These are phyloP conservation scores for Mesorhabditis spiculigera DNA, from an alignment of 2,888 invertebrate species.

Conservation along the genomic window DNA sequence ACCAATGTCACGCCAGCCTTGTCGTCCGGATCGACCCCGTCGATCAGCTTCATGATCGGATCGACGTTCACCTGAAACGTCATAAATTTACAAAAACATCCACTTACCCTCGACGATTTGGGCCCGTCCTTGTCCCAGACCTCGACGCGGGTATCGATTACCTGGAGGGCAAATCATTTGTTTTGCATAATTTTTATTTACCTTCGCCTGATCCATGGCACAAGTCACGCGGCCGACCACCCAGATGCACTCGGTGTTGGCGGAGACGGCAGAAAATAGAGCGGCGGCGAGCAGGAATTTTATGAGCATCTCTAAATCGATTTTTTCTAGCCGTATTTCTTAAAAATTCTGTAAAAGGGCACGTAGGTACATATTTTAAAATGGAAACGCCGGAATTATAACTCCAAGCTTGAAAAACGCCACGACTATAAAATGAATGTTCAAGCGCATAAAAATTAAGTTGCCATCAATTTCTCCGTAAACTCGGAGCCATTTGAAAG, in stretches of 20 bases:
- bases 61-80: background rate
- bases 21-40: slow-evolving; percentile 39
- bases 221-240: slow-evolving; percentile 43
- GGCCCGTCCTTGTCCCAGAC: slow-evolving; percentile 49
- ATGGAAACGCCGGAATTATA: no score
- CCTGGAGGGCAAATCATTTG: background rate
- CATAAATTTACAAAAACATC: background rate
- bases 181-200: slow-evolving; percentile 11
- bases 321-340: no score
- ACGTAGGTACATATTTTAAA: no score
- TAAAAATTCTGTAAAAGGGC: no score
- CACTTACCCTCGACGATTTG: slow-evolving; percentile 13
- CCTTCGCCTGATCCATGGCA: slow-evolving; percentile 28
- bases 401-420: no score
- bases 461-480: no score
- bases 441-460: no score
- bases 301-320: no score
- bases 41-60: slow-evolving; percentile 7
- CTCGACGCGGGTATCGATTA: slow-evolving; percentile 39
- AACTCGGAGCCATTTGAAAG: no score
- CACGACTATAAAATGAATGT: no score
- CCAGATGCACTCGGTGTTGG: slow-evolving; percentile 49
- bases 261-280: slow-evolving; percentile 14
- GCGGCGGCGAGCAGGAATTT: background rate
- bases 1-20: slow-evolving; percentile 44